Evolutionary conservation across 2,888 invertebrate species (phyloP).

Genomic region (Boloria euphrosyne): DNA sequence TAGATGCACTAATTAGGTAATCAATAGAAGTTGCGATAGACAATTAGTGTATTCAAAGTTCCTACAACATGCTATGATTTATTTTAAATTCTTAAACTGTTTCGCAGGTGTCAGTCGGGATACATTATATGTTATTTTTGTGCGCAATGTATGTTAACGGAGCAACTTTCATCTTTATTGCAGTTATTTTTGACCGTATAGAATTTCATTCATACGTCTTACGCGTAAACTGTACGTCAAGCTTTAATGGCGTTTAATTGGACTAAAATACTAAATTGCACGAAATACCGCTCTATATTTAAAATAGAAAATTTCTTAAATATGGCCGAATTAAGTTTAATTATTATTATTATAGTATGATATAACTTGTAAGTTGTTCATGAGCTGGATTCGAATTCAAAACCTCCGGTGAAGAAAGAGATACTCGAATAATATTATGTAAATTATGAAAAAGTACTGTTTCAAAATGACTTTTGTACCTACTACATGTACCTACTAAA

Average conservation of each 20-base stretch:
- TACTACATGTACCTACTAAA: no score
- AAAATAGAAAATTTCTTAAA: neutral
- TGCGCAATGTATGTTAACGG: constrained; percentile 30
- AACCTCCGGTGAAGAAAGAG: no score
- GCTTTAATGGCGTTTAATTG: constrained; percentile 3
- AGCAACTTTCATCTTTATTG: constrained; percentile 35
- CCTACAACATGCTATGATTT: neutral
- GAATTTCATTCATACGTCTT: constrained; percentile 26
- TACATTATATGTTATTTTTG: constrained; percentile 18
- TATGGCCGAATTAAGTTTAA: no score
- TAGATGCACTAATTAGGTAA: no score
- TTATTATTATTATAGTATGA: no score
- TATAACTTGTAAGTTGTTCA: no score
- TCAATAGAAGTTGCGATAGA: no score
- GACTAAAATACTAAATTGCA: neutral
- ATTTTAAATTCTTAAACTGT: constrained; percentile 16
- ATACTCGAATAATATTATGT: no score
- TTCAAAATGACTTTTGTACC: no score
- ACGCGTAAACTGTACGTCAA: neutral
- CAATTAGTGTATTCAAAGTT: neutral
- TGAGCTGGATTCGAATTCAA: no score
- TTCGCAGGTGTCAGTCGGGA: constrained; percentile 19
- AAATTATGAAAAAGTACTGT: no score
- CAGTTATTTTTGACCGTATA: constrained; percentile 30
- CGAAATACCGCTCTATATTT: neutral